Evolutionary conservation across 2,888 invertebrate species (phyloP), one percentile per base, ranked within the genome.

Genomic region (Acrobasis repandana): DNA sequence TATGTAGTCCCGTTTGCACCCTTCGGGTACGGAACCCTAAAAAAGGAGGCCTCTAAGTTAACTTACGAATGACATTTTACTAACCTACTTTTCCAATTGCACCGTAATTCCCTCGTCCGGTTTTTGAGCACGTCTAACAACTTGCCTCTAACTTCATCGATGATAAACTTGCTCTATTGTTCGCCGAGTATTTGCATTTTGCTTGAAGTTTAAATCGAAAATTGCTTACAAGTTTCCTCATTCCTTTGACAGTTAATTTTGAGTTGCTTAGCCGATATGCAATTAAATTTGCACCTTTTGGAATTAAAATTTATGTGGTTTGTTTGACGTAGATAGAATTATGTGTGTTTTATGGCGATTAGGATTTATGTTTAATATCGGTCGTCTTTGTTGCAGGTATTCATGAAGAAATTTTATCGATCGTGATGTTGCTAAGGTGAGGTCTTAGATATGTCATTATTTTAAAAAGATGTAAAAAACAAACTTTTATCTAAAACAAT

Each of bases 181-280:
- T 76, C 75, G 75, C 71, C 66, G 64, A 69, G 61, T 78, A 88
- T 90, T 90, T 86, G 85, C 88, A 89, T 88, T 90, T 90, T 86
- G 85, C 88, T 88, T 88, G 80, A 75, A 85, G 74, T 89, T 88
- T 84, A 82, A 77, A 81, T 86, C 64, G 74, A 70, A 82, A 80
- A 88, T 85, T 63, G 68, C 64, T 64, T 74, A 71, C 67, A 72
- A 75, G 65, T 73, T 74, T 71, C 70, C 73, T 74, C 61, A 65
- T 63, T 63, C 63, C 54, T 54, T 62, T 63, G 61, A 63, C 58
- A 58, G 49, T 18, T 15, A 49, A 58, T 58, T 58, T 34, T 46
- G 47, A 47, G 43, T 10, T 14, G 15, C 20, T 14, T 14, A 49
- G 36, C 18, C 48, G 34, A 18, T 58, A 15, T 34, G 51, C 11